Percentiles rank a stretch among this genome's conserved stretches.
phyloP scores from a whole-genome alignment of 1,140 invertebrate genomes.

The Globodera ellingtonae region DNA sequence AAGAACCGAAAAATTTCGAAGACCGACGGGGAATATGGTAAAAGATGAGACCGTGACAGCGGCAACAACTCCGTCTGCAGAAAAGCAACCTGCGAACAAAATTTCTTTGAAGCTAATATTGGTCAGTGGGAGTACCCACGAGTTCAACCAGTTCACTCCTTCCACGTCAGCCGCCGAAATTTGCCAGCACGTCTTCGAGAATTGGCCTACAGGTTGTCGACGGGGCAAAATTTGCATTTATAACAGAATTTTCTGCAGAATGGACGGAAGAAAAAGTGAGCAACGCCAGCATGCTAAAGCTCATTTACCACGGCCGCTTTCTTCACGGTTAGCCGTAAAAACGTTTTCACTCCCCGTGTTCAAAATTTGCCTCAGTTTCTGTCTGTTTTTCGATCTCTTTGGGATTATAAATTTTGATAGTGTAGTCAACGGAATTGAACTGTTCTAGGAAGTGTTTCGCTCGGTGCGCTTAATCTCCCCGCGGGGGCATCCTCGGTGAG shows the following conservation, averaged over 20 bases:
- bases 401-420: no score
- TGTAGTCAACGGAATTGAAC: neutral
- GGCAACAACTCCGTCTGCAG: neutral
- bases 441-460: slow-evolving; percentile 82
- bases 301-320: slow-evolving; percentile 98
- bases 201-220: slow-evolving; percentile 81
- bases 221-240: slow-evolving; percentile 67
- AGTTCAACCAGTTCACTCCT: slow-evolving; percentile 88
- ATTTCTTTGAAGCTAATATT: slow-evolving; percentile 72
- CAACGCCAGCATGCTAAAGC: slow-evolving; percentile 91
- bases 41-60: neutral
- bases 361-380: no score
- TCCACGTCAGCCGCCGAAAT: slow-evolving; percentile 96
- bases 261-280: slow-evolving; percentile 92
- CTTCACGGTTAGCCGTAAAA: slow-evolving; percentile 74
- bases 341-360: no score
- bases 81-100: neutral
- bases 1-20: neutral
- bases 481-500: slow-evolving; percentile 84
- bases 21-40: neutral
- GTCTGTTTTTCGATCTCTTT: neutral
- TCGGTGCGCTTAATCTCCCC: slow-evolving; percentile 84
- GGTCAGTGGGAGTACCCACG: slow-evolving; percentile 96
- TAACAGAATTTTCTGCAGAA: slow-evolving; percentile 72
- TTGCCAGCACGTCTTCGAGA: slow-evolving; percentile 95